Conservation (phyloP, 1,140 invertebrate species). For the Ruditapes philippinarum region DNA sequence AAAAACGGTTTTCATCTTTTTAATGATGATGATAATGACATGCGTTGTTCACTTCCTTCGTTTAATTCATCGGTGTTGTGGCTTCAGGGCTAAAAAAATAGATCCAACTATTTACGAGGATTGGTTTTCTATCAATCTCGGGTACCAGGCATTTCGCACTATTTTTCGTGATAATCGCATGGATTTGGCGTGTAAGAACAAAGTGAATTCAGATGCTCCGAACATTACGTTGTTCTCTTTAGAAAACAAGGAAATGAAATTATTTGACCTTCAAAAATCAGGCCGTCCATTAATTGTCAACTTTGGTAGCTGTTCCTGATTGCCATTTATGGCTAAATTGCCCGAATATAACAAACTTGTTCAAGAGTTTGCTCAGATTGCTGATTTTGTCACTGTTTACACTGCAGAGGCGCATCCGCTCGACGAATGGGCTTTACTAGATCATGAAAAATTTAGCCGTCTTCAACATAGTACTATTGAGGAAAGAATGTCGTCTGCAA, state of each 20-base stretch:
- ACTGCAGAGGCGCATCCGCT: slow-evolving; percentile 51
- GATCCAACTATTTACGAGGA: slow-evolving; percentile 41
- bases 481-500: slow-evolving; percentile 65
- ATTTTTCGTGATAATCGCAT: slow-evolving; percentile 25
- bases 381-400: slow-evolving; percentile 60
- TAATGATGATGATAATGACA: slow-evolving; percentile 2
- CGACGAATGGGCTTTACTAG: slow-evolving; percentile 46
- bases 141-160: slow-evolving; percentile 3
- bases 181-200: neutral
- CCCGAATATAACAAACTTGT: slow-evolving; percentile 42
- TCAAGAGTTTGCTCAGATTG: neutral
- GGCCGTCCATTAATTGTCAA: slow-evolving; percentile 50
- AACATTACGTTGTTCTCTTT: neutral
- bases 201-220: neutral
- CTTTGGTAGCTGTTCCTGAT: slow-evolving; percentile 56
- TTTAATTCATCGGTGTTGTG: slow-evolving; percentile 6
- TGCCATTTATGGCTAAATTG: slow-evolving; percentile 49
- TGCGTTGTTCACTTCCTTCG: slow-evolving; percentile 8
- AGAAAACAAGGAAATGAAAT: neutral
- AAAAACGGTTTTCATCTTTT: slow-evolving; percentile 20
- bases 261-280: slow-evolving; percentile 15
- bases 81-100: neutral
- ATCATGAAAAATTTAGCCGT: slow-evolving; percentile 35
- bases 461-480: slow-evolving; percentile 57
- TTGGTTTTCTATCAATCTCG: slow-evolving; percentile 32